phyloP scores from a whole-genome alignment of 2,888 invertebrate genomes.

The Thelaira solivaga region DNA sequence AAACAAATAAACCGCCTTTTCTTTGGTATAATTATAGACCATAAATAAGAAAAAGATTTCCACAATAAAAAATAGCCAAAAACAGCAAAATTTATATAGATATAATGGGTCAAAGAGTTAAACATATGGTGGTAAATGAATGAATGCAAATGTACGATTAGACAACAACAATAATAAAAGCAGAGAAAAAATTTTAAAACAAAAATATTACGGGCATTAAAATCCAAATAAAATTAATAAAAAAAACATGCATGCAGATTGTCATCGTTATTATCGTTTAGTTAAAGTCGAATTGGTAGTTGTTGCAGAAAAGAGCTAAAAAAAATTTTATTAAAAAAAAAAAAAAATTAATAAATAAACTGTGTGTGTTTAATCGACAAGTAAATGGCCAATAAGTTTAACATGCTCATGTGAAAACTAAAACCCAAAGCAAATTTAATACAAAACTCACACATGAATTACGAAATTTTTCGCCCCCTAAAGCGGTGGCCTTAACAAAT shows the following conservation, averaged over 20 bases:
- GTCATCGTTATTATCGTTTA: conserved; percentile 6
- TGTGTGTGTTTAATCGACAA: conserved; percentile 41
- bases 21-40: conserved; percentile 59
- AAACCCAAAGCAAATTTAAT: not conserved
- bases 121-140: conserved; percentile 60
- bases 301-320: not conserved
- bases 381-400: conserved; percentile 56
- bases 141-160: conserved; percentile 34
- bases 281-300: not conserved
- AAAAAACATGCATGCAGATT: conserved; percentile 13
- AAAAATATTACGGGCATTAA: conserved; percentile 42
- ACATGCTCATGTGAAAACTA: conserved; percentile 47
- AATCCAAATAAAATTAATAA: conserved; percentile 20
- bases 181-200: conserved; percentile 11
- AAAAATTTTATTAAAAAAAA: not conserved
- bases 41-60: conserved; percentile 55
- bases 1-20: conserved; percentile 48
- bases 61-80: not conserved
- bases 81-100: conserved; percentile 42
- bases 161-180: not conserved
- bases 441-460: conserved; percentile 18
- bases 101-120: conserved; percentile 60
- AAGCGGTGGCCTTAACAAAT: conserved; percentile 12
- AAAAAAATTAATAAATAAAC: conserved; percentile 41
- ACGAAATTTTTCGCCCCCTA: conserved; percentile 4